These are phyloP conservation scores for Manis javanica DNA, from an alignment of 2,797 vertebrate species.

Conservation along the genomic window DNA sequence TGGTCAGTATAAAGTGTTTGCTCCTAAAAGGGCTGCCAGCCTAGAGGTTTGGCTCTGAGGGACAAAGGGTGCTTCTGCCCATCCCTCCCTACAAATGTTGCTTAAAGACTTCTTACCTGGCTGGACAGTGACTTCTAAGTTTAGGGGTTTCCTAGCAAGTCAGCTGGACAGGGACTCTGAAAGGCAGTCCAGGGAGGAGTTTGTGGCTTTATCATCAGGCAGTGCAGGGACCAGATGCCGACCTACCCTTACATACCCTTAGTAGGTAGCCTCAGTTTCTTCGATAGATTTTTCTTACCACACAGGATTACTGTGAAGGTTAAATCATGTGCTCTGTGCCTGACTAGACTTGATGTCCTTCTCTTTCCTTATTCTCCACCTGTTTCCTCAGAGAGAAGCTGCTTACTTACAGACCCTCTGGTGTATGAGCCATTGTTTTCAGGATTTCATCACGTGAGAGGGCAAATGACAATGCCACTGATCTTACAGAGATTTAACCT, in stretches of 20 bases:
- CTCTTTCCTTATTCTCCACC: background rate
- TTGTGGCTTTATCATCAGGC: background rate
- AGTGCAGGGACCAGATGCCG: background rate
- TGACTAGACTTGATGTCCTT: background rate
- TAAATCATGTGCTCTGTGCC: background rate
- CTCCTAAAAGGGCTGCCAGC: background rate
- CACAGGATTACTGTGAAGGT: background rate
- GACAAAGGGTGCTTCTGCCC: background rate
- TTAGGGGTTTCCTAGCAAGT: background rate
- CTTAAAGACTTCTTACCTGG: background rate
- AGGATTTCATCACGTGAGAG: background rate
- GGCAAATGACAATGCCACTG: background rate
- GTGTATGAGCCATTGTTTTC: background rate
- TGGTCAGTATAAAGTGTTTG: constrained; percentile 16
- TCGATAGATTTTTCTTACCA: background rate
- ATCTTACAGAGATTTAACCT: background rate
- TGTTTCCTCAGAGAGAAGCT: constrained; percentile 8
- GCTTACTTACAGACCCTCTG: background rate
- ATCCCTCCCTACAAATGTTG: background rate
- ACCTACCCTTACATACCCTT: background rate
- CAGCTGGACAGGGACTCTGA: background rate
- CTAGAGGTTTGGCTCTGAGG: background rate
- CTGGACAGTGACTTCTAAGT: background rate
- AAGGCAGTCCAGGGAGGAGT: background rate
- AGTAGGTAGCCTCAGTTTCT: background rate